phyloP scores from a whole-genome alignment of 2,113 vertebrate species.

The Aegypius monachus region DNA sequence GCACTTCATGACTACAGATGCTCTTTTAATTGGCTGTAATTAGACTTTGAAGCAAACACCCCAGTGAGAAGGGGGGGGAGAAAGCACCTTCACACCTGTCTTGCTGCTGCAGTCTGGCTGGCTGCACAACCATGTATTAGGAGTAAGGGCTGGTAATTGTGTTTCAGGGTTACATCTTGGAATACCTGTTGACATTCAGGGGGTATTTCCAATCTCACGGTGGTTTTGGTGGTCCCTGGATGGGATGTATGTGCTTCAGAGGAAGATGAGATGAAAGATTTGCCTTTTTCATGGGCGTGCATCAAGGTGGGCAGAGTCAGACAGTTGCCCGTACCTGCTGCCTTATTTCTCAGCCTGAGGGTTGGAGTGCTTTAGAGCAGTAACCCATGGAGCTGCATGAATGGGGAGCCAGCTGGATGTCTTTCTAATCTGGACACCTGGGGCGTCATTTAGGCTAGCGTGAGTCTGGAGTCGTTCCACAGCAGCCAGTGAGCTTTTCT shows the following conservation, averaged over 20 bases:
- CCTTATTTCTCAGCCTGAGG: neutral
- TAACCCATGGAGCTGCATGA: neutral
- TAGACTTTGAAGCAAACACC: neutral
- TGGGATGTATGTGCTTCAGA: neutral
- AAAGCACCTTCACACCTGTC: neutral
- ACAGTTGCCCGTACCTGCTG: neutral
- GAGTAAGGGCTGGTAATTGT: neutral
- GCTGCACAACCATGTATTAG: accelerated
- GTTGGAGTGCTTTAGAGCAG: neutral
- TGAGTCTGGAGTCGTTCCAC: neutral
- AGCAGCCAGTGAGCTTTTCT: neutral
- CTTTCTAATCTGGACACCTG: neutral
- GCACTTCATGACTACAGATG: neutral
- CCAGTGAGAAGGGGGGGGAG: neutral
- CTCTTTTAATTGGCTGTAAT: neutral
- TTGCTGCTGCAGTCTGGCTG: neutral
- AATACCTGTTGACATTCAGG: neutral
- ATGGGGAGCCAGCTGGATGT: neutral
- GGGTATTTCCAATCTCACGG: neutral
- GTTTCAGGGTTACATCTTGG: neutral
- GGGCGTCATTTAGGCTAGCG: neutral
- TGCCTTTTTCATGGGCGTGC: neutral
- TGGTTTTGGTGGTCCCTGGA: neutral
- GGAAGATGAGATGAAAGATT: neutral
- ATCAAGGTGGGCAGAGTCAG: neutral